These are phyloP conservation scores for Hystrix cristata DNA, from an alignment of 2,113 vertebrate genomes.

Conservation along the genomic window DNA sequence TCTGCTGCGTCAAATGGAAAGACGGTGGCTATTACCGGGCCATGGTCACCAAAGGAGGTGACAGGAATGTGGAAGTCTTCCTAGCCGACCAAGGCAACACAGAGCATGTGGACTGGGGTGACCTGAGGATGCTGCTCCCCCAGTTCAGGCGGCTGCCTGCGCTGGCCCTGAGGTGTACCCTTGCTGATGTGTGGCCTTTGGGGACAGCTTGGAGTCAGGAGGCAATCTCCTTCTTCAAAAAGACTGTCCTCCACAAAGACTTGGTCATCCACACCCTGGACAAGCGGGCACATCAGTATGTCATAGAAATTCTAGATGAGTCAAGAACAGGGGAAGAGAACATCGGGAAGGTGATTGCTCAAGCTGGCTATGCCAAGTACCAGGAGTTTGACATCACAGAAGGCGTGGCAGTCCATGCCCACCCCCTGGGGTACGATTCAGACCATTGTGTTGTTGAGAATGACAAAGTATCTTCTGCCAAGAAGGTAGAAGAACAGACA, in stretches of 20 bases:
- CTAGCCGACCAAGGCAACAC: slow-evolving; percentile 93
- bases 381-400: slow-evolving; percentile 77
- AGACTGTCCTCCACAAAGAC: slow-evolving; percentile 90
- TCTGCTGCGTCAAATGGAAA: slow-evolving; percentile 92
- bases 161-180: slow-evolving; percentile 91
- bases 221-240: slow-evolving; percentile 91
- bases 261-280: slow-evolving; percentile 88
- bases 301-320: slow-evolving; percentile 91
- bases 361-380: slow-evolving; percentile 87
- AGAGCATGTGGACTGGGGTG: slow-evolving; percentile 85
- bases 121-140: slow-evolving; percentile 89
- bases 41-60: slow-evolving; percentile 85
- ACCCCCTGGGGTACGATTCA: not conserved
- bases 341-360: slow-evolving; percentile 89
- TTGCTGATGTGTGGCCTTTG: slow-evolving; percentile 89
- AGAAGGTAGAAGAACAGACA: slow-evolving; percentile 51
- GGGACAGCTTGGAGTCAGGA: slow-evolving; percentile 89
- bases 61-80: slow-evolving; percentile 88
- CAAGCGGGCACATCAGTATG: slow-evolving; percentile 84
- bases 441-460: not conserved
- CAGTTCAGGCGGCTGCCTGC: slow-evolving; percentile 89
- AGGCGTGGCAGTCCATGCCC: not conserved
- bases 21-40: slow-evolving; percentile 92
- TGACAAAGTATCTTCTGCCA: slow-evolving; percentile 27
- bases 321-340: slow-evolving; percentile 88